These are phyloP conservation scores for Drosophila kepulauana DNA, from an alignment of 1,140 invertebrate species.

Conservation along the genomic window DNA sequence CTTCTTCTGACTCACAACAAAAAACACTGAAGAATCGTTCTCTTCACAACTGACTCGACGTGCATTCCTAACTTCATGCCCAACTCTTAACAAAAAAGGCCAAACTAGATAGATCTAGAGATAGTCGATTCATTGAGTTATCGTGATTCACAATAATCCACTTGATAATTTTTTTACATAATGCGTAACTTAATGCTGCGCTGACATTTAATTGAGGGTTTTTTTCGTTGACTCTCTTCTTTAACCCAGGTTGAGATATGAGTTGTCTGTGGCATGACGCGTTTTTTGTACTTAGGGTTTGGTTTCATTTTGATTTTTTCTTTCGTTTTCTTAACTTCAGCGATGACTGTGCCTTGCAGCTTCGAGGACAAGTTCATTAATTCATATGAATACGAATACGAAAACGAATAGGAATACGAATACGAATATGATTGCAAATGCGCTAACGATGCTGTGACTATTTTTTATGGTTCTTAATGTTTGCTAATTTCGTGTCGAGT, in stretches of 20 bases:
- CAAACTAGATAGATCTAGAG: background rate
- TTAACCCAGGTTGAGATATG: slow-evolving; percentile 5
- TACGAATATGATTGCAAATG: background rate
- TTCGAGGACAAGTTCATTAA: slow-evolving; percentile 52
- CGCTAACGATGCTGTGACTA: slow-evolving; percentile 27
- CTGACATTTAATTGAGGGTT: slow-evolving; percentile 34
- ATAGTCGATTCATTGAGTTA: slow-evolving; percentile 20
- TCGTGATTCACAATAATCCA: slow-evolving; percentile 56
- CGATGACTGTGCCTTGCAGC: slow-evolving; percentile 48
- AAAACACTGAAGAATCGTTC: background rate
- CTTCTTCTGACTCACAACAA: slow-evolving; percentile 20
- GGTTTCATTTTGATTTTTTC: slow-evolving; percentile 1
- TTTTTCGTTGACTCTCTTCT: slow-evolving; percentile 23
- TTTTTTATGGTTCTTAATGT: slow-evolving; percentile 28
- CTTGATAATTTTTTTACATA: slow-evolving; percentile 53
- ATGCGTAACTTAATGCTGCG: slow-evolving; percentile 52
- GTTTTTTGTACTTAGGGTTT: slow-evolving; percentile 37
- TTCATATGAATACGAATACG: background rate
- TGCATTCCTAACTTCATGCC: background rate
- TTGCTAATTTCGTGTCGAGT: slow-evolving; percentile 19
- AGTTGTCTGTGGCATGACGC: slow-evolving; percentile 41
- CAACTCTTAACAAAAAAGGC: background rate
- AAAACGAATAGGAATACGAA: slow-evolving; percentile 1
- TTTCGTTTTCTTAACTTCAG: slow-evolving; percentile 3
- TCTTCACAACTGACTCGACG: background rate